Percentiles rank a stretch among this genome's conserved stretches.
Conservation (phyloP, 2,797 vertebrate genomes). For the Myotis myotis region DNA sequence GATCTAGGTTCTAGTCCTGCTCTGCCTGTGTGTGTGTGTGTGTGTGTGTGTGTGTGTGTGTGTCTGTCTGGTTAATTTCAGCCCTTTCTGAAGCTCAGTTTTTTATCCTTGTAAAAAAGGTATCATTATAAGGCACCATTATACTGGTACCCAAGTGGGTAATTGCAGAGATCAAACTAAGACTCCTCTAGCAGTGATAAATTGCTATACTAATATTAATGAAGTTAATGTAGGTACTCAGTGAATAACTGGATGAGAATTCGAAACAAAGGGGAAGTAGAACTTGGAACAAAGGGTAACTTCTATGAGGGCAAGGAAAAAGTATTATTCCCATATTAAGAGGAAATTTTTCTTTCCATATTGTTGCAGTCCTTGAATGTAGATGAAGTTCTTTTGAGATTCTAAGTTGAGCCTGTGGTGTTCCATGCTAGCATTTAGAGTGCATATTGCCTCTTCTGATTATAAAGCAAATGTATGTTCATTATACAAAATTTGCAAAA, state of each 20-base stretch:
- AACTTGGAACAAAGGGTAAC: background rate
- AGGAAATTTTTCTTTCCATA: background rate
- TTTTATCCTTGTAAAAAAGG: background rate
- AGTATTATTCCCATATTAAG: background rate
- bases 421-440: background rate
- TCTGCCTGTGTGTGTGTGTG: background rate
- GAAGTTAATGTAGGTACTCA: background rate
- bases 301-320: background rate
- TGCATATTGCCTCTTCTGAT: background rate
- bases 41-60: background rate
- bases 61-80: background rate
- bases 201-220: background rate
- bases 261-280: background rate
- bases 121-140: background rate
- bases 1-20: background rate
- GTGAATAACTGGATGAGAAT: background rate
- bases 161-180: background rate
- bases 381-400: background rate
- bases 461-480: background rate
- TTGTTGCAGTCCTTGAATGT: background rate
- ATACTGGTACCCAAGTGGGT: background rate
- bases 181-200: background rate
- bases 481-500: background rate
- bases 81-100: background rate
- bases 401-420: background rate